Conservation (phyloP, 2,797 vertebrate genomes). For the Monodelphis domestica region DNA sequence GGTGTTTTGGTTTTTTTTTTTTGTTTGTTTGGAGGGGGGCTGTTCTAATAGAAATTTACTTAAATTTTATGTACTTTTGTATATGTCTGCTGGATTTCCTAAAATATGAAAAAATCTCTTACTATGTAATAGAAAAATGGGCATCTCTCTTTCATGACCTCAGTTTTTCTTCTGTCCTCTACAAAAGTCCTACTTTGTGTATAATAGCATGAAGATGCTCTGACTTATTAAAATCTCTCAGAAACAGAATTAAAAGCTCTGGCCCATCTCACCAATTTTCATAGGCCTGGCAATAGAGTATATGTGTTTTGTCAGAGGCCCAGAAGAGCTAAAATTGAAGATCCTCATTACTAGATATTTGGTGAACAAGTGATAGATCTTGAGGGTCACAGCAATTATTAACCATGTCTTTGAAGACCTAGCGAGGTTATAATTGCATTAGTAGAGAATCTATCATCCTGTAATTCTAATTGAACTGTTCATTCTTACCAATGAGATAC, state of each 20-base stretch:
- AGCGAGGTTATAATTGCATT: neutral
- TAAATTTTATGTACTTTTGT: neutral
- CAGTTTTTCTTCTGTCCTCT: neutral
- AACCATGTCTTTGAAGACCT: neutral
- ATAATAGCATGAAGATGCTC: neutral
- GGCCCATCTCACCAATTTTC: neutral
- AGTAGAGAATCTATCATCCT: neutral
- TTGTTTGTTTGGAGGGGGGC: neutral
- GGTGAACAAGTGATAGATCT: neutral
- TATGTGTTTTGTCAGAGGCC: neutral
- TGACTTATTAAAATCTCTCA: neutral
- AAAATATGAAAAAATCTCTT: slow-evolving; percentile 11
- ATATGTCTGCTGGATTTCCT: slow-evolving; percentile 4
- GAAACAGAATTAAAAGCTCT: neutral
- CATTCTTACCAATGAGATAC: neutral
- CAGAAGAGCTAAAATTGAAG: neutral
- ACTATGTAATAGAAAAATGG: neutral
- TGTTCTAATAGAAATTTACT: slow-evolving; percentile 1
- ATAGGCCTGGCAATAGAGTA: neutral
- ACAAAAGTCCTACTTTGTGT: neutral
- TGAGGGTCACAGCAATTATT: neutral
- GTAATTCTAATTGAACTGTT: neutral
- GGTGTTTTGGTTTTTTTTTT: too few species aligned
- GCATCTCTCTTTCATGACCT: neutral
- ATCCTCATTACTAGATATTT: neutral